phyloP scores from a whole-genome alignment of 2,113 vertebrate genomes.

The Crotalus tigris region DNA sequence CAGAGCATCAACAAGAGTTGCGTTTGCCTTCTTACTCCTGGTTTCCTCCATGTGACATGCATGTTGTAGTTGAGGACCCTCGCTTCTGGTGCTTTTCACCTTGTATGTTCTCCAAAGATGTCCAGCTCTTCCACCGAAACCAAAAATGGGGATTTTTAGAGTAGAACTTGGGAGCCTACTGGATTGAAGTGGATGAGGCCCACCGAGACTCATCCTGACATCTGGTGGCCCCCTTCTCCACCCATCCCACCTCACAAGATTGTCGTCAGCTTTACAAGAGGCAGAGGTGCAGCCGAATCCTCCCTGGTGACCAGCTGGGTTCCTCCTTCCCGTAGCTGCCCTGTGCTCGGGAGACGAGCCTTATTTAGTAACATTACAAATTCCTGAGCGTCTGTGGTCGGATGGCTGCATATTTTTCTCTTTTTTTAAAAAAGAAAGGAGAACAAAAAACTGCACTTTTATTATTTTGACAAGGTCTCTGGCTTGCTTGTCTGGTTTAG shows the following conservation, averaged over 20 bases:
- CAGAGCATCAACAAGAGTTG: background rate
- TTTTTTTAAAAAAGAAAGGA: too few species aligned
- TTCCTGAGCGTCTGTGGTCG: background rate
- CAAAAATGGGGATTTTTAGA: background rate
- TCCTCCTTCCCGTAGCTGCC: background rate
- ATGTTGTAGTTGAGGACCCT: too few species aligned
- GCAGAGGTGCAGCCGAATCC: background rate
- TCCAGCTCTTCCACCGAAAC: background rate
- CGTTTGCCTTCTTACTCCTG: background rate
- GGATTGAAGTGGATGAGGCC: background rate
- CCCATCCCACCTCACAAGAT: background rate
- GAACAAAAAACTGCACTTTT: background rate
- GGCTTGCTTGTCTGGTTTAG: background rate
- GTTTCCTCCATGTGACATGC: background rate
- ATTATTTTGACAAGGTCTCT: background rate
- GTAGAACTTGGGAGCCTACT: too few species aligned
- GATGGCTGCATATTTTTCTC: background rate
- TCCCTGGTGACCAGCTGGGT: background rate
- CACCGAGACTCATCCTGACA: background rate
- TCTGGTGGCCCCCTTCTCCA: fast-evolving
- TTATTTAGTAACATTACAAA: background rate
- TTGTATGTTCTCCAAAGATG: background rate
- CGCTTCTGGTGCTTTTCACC: background rate
- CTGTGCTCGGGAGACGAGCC: background rate
- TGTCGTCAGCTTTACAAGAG: background rate